Base-by-base conservation (phyloP, 1,140 invertebrate species). In the Plutomurus gul region DNA sequence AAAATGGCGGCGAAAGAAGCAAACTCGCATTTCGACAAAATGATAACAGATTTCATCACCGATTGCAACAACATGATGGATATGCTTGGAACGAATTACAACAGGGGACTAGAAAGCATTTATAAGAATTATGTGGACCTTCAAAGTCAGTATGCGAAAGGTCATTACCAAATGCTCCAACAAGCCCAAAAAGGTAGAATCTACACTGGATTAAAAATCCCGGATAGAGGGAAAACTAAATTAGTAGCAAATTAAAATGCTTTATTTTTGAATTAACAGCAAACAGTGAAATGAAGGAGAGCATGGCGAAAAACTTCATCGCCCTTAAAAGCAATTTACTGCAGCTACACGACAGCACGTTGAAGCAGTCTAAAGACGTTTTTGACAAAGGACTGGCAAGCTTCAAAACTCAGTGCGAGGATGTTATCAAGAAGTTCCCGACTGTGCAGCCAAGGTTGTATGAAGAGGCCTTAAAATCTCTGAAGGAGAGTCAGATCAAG, bases 361-460 rank as follows among this genome's bases (percentile, higher is more conserved):
- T 8, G 8, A 49, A 46, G 18, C 25, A 65, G 27, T 51, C 39
- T 1, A 71, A 75, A 8, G 51, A 39, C n/a, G 49, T 75, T 40
- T 75, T 80, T 47, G 22, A 75, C 7, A 20, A 36, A 0, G 75
- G 73, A 8, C 36, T 80, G 16, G 20, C 0, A 25, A 37, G 39
- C 13, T 80, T 80, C 33, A 65, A 76, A 76, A 39, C 1, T 3
- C 16, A 43, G 1, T 56, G 73, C 16, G 36, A 51, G 10, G 49
- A 43, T 5, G 6, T 76, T 8, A 3, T 80, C 3, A 60, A 75
- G 20, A 80, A 76, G n/a, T 30, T 70, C 33, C 78, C 78, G 0
- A 33, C 18, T 6, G 18, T 75, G 11, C 16, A 36, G 6, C 10
- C 73, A 39, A 76, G 70, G 16, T 6, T 22, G 0, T 80, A 73